Base-by-base conservation (phyloP, 2,113 vertebrate species). In the Spea multiplicata region DNA sequence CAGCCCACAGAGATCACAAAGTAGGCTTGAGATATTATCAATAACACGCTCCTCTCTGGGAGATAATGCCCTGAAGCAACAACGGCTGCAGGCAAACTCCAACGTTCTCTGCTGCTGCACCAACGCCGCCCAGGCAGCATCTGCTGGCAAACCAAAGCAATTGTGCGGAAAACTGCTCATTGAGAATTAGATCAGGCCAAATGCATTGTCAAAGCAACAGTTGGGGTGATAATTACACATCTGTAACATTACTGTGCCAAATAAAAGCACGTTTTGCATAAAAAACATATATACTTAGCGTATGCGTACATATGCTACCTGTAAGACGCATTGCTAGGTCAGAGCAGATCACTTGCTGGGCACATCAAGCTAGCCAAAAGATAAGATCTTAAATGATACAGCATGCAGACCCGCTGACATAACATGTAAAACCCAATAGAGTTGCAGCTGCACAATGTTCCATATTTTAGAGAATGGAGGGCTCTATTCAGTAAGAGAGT, bases 11-110 rank as follows among this genome's bases (percentile, higher is more conserved):
- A 70, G 52, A 13, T 61, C n/a, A 13, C 17, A 55, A 68, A 70
- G 50, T 4, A 61, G 47, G 55, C 75, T 55, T 16, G 62, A 61
- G 75, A 70, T 44, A 77, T 77, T 77, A 62, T 77, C 55, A 77
- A 70, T 70, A 77, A 62, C 75, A 44, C 10, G 48, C 75, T 61
- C 55, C 44, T 5, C 69, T 48, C 44, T 52, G 59, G 46, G 66
- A 70, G 9, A 70, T 3, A 62, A 77, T 70, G 66, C 66, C 75
- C 75, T 70, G 14, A 13, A 70, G 75, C 75, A 61, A 77, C 16
- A 69, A 77, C 70, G 67, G 55, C 75, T 77, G 6, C 53, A 62
- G 67, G 75, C 75, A 77, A 62, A 49, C 17, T 44, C 5, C 46
- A 50, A 50, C 70, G 49, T 61, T 30, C 46, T 61, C 12, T 75